A percentile compares a stretch with the other conserved stretches of the same genome.
These are phyloP conservation scores for Thamnophis elegans DNA, from an alignment of 2,797 vertebrate genomes.

Conservation along the genomic window DNA sequence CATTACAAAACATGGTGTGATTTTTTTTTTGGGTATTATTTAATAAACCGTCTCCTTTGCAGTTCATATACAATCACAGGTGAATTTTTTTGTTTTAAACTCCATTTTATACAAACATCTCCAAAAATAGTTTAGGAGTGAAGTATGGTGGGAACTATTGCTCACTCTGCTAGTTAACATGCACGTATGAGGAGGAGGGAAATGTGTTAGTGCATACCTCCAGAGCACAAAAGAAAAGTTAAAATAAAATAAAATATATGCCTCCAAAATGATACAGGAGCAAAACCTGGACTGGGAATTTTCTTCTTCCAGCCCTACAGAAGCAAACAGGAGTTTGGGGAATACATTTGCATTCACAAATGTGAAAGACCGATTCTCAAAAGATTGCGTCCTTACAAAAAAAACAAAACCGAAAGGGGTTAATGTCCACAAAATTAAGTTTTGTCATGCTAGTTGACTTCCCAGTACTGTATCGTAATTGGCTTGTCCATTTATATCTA, in stretches of 20 bases:
- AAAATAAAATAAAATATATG: slow-evolving; percentile 31
- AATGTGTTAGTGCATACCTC: slow-evolving; percentile 64
- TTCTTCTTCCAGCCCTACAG: background rate
- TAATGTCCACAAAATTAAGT: slow-evolving; percentile 74
- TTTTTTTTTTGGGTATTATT: slow-evolving; percentile 54
- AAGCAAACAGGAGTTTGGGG: background rate
- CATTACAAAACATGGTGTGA: slow-evolving; percentile 65
- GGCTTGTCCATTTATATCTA: slow-evolving; percentile 31
- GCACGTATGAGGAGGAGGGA: slow-evolving; percentile 60
- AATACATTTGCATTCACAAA: no score
- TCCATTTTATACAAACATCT: slow-evolving; percentile 79
- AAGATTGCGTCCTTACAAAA: background rate
- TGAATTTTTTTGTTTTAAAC: slow-evolving; percentile 59
- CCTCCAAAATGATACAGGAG: slow-evolving; percentile 54
- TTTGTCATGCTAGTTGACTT: slow-evolving; percentile 80
- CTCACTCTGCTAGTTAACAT: slow-evolving; percentile 65
- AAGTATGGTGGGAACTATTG: slow-evolving; percentile 80
- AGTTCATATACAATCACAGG: slow-evolving; percentile 75
- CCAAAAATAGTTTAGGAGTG: slow-evolving; percentile 79
- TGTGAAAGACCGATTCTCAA: background rate
- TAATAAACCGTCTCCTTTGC: slow-evolving; percentile 77
- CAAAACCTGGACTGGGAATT: background rate
- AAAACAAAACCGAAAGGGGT: slow-evolving; percentile 63
- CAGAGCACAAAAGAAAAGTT: slow-evolving; percentile 57
- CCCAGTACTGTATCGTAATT: slow-evolving; percentile 70